Percentiles rank a stretch among this genome's conserved stretches.
Conservation (phyloP, 2,888 invertebrate genomes). For the Lochmaea capreae region DNA sequence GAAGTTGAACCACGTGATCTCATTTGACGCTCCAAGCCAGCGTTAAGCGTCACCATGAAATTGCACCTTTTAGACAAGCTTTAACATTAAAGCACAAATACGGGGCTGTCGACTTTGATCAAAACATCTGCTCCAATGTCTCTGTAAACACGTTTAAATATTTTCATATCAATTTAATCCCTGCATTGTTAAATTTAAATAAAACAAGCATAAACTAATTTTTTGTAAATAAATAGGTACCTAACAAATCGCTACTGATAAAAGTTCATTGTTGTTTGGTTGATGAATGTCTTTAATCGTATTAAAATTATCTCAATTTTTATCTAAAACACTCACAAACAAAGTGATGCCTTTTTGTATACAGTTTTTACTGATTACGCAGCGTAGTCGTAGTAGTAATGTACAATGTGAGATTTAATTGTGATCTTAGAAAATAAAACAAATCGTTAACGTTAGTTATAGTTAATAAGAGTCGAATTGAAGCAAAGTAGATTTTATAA, state of each 20-base stretch:
- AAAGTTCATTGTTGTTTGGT: not conserved
- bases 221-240: not conserved
- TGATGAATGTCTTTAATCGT: conserved; percentile 7
- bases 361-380: not conserved
- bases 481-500: not conserved
- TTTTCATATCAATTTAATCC: not conserved
- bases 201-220: not conserved
- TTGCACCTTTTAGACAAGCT: no score
- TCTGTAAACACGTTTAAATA: not conserved
- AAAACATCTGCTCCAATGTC: not conserved
- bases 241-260: not conserved
- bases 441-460: not conserved
- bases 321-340: conserved; percentile 3
- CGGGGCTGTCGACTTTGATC: no score
- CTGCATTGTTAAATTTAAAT: not conserved
- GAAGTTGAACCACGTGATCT: no score
- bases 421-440: not conserved
- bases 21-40: no score
- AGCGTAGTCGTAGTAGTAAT: not conserved
- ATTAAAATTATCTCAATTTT: not conserved
- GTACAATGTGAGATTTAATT: not conserved
- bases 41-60: no score
- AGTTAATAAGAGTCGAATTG: not conserved
- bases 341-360: not conserved
- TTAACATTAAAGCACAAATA: no score